phyloP scores from a whole-genome alignment of 2,888 invertebrate species.

The Spilarctia lutea region DNA sequence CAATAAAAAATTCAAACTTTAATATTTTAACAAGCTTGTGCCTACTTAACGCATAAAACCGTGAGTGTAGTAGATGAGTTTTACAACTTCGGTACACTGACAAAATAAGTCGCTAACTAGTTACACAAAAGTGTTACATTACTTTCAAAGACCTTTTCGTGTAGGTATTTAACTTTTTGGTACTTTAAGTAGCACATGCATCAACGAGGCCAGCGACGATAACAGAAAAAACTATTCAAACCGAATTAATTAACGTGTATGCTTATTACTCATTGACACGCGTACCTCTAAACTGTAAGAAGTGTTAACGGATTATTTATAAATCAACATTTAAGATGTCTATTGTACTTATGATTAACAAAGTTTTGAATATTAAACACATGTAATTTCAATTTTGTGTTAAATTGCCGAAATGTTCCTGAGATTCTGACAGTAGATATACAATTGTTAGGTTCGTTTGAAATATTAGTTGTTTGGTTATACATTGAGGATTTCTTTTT shows the following conservation, averaged over 20 bases:
- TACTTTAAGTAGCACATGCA: slow-evolving; percentile 7
- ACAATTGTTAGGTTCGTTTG: not conserved
- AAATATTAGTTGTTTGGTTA: too few relatives aligned
- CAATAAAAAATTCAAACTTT: not conserved
- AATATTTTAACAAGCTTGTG: not conserved
- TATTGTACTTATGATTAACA: not conserved
- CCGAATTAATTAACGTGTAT: slow-evolving; percentile 2
- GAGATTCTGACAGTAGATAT: not conserved
- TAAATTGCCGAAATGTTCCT: not conserved
- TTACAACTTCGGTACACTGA: not conserved
- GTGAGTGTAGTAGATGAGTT: not conserved
- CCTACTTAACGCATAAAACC: not conserved
- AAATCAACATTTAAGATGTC: not conserved
- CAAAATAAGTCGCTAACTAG: slow-evolving; percentile 1
- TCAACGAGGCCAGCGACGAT: slow-evolving; percentile 9
- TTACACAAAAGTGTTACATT: not conserved
- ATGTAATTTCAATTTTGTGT: not conserved
- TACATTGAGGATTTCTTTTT: too few relatives aligned
- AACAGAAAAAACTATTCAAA: not conserved
- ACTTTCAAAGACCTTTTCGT: slow-evolving; percentile 3
- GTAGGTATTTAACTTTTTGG: slow-evolving; percentile 1
- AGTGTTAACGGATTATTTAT: not conserved
- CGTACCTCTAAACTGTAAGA: not conserved
- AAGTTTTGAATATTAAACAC: not conserved
- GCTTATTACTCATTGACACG: slow-evolving; percentile 4